Evolutionary conservation across 2,888 invertebrate species (phyloP).

Genomic region (Petrophora chlorosata): DNA sequence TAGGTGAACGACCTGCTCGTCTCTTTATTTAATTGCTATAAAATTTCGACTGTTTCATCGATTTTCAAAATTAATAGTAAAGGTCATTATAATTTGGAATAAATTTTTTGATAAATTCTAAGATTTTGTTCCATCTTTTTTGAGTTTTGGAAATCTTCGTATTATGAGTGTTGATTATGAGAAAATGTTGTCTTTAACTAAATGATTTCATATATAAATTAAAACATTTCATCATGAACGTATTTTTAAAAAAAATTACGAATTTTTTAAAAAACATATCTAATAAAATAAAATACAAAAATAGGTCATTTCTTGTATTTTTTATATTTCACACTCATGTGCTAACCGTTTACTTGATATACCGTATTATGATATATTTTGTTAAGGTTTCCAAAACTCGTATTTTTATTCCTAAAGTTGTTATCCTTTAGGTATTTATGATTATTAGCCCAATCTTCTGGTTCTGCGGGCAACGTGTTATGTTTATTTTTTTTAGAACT

Average conservation of each 20-base stretch:
- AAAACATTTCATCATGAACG: too few species aligned
- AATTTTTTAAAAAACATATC: too few species aligned
- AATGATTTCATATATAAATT: too few species aligned
- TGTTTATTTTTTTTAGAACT: not conserved
- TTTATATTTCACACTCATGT: too few species aligned
- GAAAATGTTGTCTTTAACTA: not conserved
- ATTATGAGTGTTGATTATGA: not conserved
- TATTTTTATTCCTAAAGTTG: not conserved
- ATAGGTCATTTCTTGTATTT: too few species aligned
- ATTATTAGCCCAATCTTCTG: not conserved
- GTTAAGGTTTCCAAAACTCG: not conserved
- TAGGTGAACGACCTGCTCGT: too few species aligned
- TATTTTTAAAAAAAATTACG: too few species aligned
- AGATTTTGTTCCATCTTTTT: conserved; percentile 4
- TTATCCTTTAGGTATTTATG: not conserved
- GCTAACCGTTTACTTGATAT: too few species aligned
- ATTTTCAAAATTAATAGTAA: not conserved
- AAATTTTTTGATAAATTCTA: not conserved
- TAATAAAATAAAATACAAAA: too few species aligned
- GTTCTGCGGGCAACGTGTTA: not conserved
- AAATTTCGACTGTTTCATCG: not conserved
- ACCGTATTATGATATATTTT: too few species aligned
- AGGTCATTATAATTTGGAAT: conserved; percentile 13
- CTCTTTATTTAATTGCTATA: too few species aligned
- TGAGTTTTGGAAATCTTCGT: conserved; percentile 5